Percentiles rank a stretch among this genome's conserved stretches.
These are phyloP conservation scores for Drosophila mojavensis DNA, from an alignment of 1,140 invertebrate species.

Conservation along the genomic window DNA sequence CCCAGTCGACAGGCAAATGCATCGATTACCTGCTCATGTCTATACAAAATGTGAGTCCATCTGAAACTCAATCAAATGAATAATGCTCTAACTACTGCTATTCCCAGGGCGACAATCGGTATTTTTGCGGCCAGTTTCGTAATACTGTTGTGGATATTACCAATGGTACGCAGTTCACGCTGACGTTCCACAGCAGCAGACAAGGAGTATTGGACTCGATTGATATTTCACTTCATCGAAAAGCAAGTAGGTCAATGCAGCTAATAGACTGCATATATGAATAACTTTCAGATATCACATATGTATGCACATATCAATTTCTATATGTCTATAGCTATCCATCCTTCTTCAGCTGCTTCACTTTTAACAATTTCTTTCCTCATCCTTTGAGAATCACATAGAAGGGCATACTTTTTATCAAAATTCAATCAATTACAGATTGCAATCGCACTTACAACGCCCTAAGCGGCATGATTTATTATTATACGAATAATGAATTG, in stretches of 20 bases:
- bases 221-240: slow-evolving; percentile 3
- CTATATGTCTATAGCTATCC: no score
- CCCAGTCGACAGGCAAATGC: slow-evolving; percentile 63
- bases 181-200: slow-evolving; percentile 61
- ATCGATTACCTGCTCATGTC: slow-evolving; percentile 54
- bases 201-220: background rate
- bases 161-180: slow-evolving; percentile 4
- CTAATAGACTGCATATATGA: no score
- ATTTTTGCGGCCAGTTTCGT: slow-evolving; percentile 51
- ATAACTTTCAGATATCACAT: no score
- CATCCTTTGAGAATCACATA: no score
- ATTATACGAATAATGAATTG: background rate
- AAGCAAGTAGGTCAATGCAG: background rate
- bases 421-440: slow-evolving; percentile 20
- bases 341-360: background rate
- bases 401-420: no score
- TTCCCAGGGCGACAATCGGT: background rate
- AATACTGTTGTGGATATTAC: slow-evolving; percentile 15
- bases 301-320: no score
- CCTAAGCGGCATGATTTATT: slow-evolving; percentile 26
- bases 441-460: slow-evolving; percentile 53
- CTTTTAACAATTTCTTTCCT: background rate
- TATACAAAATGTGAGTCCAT: slow-evolving; percentile 22
- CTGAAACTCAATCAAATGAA: background rate
- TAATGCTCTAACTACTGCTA: background rate